phyloP scores from a whole-genome alignment of 2,113 vertebrate genomes.

The Hymenochirus boettgeri region DNA sequence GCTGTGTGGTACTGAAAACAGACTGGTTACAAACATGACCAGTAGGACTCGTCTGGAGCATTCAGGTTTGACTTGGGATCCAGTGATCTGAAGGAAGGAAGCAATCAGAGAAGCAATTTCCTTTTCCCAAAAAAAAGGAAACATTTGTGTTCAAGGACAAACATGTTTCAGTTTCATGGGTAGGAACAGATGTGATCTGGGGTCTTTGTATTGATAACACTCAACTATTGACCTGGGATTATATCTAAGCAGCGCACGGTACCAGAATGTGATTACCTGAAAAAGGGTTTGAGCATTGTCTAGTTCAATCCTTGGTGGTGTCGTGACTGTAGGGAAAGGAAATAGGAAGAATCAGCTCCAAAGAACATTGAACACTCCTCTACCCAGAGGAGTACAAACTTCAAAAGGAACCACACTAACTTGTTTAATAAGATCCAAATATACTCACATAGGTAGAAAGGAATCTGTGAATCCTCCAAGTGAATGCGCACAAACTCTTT shows the following conservation, averaged over 20 bases:
- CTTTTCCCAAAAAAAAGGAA: too few species aligned
- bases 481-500: slow-evolving; percentile 77
- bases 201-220: background rate
- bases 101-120: background rate
- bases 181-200: background rate
- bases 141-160: too few species aligned
- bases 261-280: slow-evolving; percentile 55
- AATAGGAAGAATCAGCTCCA: background rate
- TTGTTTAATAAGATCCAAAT: too few species aligned
- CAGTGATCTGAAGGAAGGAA: background rate
- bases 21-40: slow-evolving; percentile 9
- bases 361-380: too few species aligned
- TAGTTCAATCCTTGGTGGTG: slow-evolving; percentile 65
- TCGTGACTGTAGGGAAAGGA: slow-evolving; percentile 55
- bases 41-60: background rate
- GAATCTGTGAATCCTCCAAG: slow-evolving; percentile 69
- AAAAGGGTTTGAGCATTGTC: slow-evolving; percentile 62
- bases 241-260: background rate
- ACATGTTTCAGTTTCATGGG: too few species aligned
- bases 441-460: slow-evolving; percentile 87
- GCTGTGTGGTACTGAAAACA: slow-evolving; percentile 19
- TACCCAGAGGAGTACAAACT: too few species aligned
- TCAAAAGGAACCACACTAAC: too few species aligned
- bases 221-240: too few species aligned
- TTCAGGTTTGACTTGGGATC: background rate